Percentiles rank a stretch among this genome's conserved stretches.
These are phyloP conservation scores for Rhineura floridana DNA, from an alignment of 2,113 vertebrate species.

Conservation along the genomic window DNA sequence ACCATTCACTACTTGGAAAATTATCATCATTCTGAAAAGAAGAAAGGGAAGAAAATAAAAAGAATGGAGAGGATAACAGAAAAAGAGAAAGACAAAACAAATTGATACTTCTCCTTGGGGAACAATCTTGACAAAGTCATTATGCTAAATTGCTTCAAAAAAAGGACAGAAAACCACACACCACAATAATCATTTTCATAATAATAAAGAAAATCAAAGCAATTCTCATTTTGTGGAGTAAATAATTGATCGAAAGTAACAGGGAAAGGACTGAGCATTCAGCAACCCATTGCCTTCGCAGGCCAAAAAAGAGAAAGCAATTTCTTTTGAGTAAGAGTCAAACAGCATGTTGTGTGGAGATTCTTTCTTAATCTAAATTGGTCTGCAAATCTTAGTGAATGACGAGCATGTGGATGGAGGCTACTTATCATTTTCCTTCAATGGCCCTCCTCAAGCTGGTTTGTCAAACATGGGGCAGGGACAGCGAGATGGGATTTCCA, in stretches of 20 bases:
- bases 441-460: too few species aligned
- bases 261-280: neutral
- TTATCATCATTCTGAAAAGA: neutral
- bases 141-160: neutral
- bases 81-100: neutral
- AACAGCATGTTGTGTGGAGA: neutral
- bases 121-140: constrained; percentile 19
- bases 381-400: neutral
- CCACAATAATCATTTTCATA: neutral
- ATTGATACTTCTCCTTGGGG: neutral
- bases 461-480: neutral
- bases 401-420: neutral
- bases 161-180: neutral
- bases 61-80: neutral
- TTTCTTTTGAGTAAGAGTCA: neutral
- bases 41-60: neutral
- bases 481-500: neutral
- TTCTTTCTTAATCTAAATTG: neutral
- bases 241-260: constrained; percentile 15
- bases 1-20: constrained; percentile 19
- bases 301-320: constrained; percentile 7
- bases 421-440: neutral
- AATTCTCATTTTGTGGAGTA: neutral
- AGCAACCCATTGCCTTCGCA: neutral
- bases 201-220: constrained; percentile 28